Conservation (phyloP, 1,140 invertebrate species). For the Physella acuta region DNA sequence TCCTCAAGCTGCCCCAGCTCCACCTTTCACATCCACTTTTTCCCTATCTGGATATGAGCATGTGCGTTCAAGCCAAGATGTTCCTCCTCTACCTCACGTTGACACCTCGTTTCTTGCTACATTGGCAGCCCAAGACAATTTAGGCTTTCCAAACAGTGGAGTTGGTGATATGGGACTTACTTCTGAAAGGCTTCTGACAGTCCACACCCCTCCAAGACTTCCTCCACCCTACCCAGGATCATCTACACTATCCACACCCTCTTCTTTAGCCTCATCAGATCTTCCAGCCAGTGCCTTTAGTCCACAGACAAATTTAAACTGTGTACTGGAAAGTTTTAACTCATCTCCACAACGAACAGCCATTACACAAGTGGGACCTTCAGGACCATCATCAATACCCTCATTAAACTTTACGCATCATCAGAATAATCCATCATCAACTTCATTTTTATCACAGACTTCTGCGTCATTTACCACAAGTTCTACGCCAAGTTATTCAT, state of each 20-base stretch:
- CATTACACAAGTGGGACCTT: conserved; percentile 8
- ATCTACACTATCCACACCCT: conserved; percentile 36
- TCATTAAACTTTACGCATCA: conserved; percentile 2
- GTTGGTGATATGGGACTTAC: not conserved
- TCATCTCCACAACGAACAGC: not conserved
- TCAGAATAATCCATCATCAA: not conserved
- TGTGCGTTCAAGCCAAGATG: not conserved
- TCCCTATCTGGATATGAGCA: conserved; percentile 13
- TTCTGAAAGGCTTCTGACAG: not conserved
- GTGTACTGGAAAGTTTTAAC: conserved; percentile 15
- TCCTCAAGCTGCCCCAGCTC: not conserved
- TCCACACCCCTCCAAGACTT: conserved; percentile 22
- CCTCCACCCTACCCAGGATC: conserved; percentile 35
- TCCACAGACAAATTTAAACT: conserved; percentile 8
- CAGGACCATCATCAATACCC: conserved; percentile 5
- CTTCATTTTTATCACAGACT: not conserved
- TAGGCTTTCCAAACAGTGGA: conserved; percentile 17
- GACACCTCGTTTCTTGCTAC: conserved; percentile 23
- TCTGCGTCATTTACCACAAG: conserved; percentile 7
- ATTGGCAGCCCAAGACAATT: conserved; percentile 18
- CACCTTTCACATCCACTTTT: not conserved
- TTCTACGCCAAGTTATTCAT: conserved; percentile 3
- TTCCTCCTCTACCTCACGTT: conserved; percentile 21
- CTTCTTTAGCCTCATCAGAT: conserved; percentile 17
- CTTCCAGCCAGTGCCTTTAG: conserved; percentile 20